These are phyloP conservation scores for Sarotherodon lohbergeri DNA, from an alignment of 2,113 vertebrate species.

Conservation along the genomic window DNA sequence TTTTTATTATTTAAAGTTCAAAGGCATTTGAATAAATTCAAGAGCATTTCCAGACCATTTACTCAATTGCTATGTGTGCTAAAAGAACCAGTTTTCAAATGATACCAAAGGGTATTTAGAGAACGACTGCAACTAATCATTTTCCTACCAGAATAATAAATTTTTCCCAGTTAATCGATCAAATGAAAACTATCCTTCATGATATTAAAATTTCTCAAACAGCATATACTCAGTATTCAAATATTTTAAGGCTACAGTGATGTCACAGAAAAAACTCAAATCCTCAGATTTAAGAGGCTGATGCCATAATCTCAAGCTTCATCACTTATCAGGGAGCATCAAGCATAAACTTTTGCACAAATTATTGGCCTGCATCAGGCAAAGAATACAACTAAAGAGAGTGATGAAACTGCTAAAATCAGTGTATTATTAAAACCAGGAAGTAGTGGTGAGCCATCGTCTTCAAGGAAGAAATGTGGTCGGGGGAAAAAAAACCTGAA, in stretches of 20 bases:
- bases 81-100: background rate
- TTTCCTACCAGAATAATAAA: background rate
- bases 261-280: background rate
- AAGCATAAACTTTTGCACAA: background rate
- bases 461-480: background rate
- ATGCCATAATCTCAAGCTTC: background rate
- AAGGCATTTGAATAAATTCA: background rate
- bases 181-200: background rate
- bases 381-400: background rate
- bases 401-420: background rate
- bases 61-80: background rate
- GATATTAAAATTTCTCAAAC: background rate
- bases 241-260: background rate
- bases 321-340: background rate
- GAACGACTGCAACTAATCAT: background rate
- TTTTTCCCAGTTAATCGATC: background rate
- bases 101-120: background rate
- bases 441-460: background rate
- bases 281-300: background rate
- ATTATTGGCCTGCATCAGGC: background rate
- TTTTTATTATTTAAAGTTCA: background rate
- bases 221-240: background rate
- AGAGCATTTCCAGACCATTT: background rate
- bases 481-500: background rate
- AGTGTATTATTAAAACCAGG: background rate